Evolutionary conservation across 1,140 invertebrate genomes (phyloP).

Genomic region (Vanessa tameamea): DNA sequence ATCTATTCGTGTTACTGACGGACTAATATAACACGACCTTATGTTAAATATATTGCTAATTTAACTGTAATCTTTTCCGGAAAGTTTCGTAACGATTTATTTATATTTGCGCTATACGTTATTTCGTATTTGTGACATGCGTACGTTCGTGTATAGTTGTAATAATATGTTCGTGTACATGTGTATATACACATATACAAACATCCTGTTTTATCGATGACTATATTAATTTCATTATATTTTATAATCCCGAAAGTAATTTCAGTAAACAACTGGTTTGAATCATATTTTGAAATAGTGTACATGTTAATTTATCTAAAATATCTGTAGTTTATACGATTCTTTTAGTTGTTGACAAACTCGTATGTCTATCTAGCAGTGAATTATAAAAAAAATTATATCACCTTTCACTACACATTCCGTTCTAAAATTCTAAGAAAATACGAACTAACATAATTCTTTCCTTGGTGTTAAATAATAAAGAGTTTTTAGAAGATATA

Average conservation of each 20-base stretch:
- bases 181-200: neutral
- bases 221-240: neutral
- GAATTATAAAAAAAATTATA: neutral
- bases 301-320: conserved; percentile 10
- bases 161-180: no score
- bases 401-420: neutral
- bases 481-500: neutral
- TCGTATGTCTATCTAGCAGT: neutral
- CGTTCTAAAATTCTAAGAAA: neutral
- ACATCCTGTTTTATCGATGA: neutral
- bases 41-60: conserved; percentile 1
- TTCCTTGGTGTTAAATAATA: neutral
- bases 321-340: neutral
- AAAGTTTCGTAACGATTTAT: neutral
- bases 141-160: neutral
- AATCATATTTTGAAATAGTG: neutral
- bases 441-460: neutral
- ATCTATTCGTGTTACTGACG: neutral
- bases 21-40: neutral
- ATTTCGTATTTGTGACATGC: neutral
- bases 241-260: neutral
- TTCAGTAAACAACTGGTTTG: neutral
- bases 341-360: neutral
- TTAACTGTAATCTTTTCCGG: neutral
- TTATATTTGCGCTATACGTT: neutral